These are phyloP conservation scores for Gallinago stenura DNA, from an alignment of 2,797 vertebrate species.

Conservation along the genomic window DNA sequence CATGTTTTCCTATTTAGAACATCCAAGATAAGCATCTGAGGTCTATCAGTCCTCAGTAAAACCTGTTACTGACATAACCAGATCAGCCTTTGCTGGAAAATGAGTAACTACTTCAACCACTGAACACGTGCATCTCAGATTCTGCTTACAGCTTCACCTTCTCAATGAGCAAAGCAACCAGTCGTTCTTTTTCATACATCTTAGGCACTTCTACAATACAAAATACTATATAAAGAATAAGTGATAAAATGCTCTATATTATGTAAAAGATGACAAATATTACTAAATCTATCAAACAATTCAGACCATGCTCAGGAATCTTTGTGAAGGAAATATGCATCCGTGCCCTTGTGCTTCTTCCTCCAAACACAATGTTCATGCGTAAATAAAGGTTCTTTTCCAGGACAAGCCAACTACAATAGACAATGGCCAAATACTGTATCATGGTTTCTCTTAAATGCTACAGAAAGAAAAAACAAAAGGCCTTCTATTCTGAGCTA, in stretches of 20 bases:
- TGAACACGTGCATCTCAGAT: neutral
- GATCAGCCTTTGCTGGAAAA: too few relatives aligned
- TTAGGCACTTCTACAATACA: neutral
- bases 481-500: neutral
- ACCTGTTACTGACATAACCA: neutral
- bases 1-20: neutral
- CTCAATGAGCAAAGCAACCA: neutral
- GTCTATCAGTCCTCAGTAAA: neutral
- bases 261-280: neutral
- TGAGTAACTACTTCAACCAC: neutral
- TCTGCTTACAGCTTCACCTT: neutral
- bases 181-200: neutral
- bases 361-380: accelerated
- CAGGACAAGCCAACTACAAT: neutral
- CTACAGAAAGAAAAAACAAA: neutral
- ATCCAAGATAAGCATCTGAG: neutral
- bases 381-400: neutral
- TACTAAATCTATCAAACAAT: neutral
- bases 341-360: neutral
- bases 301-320: neutral
- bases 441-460: neutral
- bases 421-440: neutral
- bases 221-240: neutral
- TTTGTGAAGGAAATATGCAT: neutral
- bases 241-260: neutral